These are phyloP conservation scores for Liodrosophila aerea DNA, from an alignment of 2,888 invertebrate genomes.

Conservation along the genomic window DNA sequence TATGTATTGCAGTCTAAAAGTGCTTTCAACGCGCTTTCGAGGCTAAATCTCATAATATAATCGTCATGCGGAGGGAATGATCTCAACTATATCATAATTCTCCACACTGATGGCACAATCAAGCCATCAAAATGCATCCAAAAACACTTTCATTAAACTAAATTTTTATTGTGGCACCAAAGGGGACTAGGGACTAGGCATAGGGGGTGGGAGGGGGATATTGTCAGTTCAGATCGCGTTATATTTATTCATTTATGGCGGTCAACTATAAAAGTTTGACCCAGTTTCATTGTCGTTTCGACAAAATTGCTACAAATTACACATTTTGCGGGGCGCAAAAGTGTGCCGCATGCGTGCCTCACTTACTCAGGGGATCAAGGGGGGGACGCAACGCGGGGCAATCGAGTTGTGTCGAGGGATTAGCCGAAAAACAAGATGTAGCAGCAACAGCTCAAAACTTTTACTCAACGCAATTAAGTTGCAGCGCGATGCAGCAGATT, in stretches of 20 bases:
- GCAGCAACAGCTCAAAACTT: slow-evolving; percentile 30
- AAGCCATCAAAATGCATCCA: slow-evolving; percentile 64
- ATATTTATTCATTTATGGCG: slow-evolving; percentile 67
- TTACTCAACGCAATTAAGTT: slow-evolving; percentile 72
- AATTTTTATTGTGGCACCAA: slow-evolving; percentile 72
- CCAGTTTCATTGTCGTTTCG: slow-evolving; percentile 55
- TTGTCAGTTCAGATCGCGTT: slow-evolving; percentile 29
- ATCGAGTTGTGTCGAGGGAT: not conserved
- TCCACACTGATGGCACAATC: slow-evolving; percentile 58
- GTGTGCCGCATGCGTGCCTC: slow-evolving; percentile 69
- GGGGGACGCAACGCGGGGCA: not conserved
- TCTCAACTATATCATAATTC: slow-evolving; percentile 64
- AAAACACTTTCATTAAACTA: slow-evolving; percentile 77
- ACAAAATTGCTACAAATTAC: slow-evolving; percentile 75
- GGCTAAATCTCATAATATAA: slow-evolving; percentile 35
- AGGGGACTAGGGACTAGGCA: not conserved
- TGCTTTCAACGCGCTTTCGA: slow-evolving; percentile 55
- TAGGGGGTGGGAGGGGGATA: not conserved
- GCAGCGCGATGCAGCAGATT: slow-evolving; percentile 69
- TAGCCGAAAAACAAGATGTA: not conserved
- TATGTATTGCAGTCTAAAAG: slow-evolving; percentile 20
- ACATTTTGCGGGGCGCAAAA: slow-evolving; percentile 72
- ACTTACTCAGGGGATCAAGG: not conserved
- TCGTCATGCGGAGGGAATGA: slow-evolving; percentile 12
- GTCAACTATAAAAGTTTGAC: slow-evolving; percentile 72